phyloP scores from a whole-genome alignment of 2,113 vertebrate species.

The Thomomys bottae region DNA sequence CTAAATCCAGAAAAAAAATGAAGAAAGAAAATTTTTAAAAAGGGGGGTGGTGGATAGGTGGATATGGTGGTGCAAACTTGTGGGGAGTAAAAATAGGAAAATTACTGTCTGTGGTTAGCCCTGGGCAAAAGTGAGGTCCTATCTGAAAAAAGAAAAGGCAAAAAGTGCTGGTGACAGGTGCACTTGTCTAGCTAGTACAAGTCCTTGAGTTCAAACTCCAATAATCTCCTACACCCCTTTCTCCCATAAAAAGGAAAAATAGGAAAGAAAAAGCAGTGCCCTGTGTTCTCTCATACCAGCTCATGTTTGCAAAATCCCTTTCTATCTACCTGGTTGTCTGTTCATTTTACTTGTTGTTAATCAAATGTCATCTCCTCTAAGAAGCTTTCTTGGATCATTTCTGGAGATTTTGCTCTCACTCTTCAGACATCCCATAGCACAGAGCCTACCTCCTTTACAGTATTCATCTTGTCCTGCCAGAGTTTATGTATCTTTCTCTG shows the following conservation, averaged over 20 bases:
- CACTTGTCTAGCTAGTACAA: too few relatives aligned
- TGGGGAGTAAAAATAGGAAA: too few relatives aligned
- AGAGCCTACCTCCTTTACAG: background rate
- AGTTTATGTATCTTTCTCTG: background rate
- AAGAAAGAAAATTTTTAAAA: constrained; percentile 2
- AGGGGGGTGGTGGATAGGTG: background rate
- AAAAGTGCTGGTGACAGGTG: too few relatives aligned
- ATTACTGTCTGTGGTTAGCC: too few relatives aligned
- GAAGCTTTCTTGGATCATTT: background rate
- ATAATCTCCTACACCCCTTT: too few relatives aligned
- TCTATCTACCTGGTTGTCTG: background rate
- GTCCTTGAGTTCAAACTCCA: too few relatives aligned
- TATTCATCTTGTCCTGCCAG: background rate
- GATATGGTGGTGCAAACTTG: too few relatives aligned
- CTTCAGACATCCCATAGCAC: background rate
- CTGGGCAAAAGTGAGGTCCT: too few relatives aligned
- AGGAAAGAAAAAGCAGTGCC: background rate
- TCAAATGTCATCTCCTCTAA: constrained; percentile 18
- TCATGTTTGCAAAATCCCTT: background rate
- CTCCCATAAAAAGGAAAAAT: background rate
- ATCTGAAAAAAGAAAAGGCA: too few relatives aligned
- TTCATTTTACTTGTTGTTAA: background rate
- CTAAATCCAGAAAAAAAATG: background rate
- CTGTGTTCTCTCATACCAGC: background rate
- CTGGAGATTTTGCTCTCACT: background rate